A percentile compares a stretch with the other conserved stretches of the same genome.
phyloP scores from a whole-genome alignment of 2,113 vertebrate species.

The Pyrgilauda ruficollis region DNA sequence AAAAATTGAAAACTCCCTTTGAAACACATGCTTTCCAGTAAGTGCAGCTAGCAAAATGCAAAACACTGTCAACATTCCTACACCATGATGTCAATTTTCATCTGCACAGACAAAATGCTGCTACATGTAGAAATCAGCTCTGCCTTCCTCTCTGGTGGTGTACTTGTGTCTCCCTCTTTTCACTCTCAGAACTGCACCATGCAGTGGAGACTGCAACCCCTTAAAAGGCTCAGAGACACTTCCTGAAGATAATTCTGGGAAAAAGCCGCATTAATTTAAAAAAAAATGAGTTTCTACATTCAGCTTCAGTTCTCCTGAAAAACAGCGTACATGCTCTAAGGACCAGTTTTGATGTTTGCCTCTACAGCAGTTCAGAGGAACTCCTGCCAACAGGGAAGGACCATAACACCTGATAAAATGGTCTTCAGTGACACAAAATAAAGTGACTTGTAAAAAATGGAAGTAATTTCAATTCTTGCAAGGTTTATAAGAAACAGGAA shows the following conservation, averaged over 20 bases:
- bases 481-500: conserved; percentile 23
- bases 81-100: conserved; percentile 62
- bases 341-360: conserved; percentile 20
- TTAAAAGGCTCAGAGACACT: neutral
- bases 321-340: neutral
- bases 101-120: conserved; percentile 35
- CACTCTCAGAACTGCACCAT: neutral
- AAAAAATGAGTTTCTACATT: conserved; percentile 7
- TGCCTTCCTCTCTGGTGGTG: neutral
- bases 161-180: neutral
- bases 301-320: conserved; percentile 11
- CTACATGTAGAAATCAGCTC: conserved; percentile 8
- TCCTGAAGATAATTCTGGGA: neutral
- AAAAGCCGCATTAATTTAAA: neutral
- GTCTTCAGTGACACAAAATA: neutral
- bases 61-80: conserved; percentile 65
- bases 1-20: conserved; percentile 63
- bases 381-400: conserved; percentile 30
- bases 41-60: conserved; percentile 62
- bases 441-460: neutral
- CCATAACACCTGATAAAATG: conserved; percentile 44
- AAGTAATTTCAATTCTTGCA: conserved; percentile 13
- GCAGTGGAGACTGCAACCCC: neutral
- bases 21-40: conserved; percentile 67
- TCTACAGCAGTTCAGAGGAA: neutral